Evolutionary conservation across 2,888 invertebrate species (phyloP).

Genomic region (Apotomis turbidana): DNA sequence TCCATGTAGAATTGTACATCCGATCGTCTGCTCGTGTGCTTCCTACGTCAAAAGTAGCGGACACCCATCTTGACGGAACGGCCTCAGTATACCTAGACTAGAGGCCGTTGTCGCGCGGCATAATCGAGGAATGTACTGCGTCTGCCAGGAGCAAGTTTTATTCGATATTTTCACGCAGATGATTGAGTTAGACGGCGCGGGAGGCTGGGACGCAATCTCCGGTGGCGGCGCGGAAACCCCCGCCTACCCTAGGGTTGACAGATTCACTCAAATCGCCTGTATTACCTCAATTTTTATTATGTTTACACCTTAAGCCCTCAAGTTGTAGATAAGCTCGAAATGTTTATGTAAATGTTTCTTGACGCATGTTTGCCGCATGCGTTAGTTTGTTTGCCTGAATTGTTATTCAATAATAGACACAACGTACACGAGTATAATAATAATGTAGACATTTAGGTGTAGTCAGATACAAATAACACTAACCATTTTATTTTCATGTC

Average conservation of each 20-base stretch:
- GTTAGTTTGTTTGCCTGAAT: background rate
- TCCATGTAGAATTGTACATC: too few species aligned
- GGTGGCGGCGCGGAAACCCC: slow-evolving; percentile 65
- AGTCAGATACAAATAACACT: too few species aligned
- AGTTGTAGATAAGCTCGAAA: background rate
- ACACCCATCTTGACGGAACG: too few species aligned
- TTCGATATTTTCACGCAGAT: slow-evolving; percentile 77
- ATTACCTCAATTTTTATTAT: slow-evolving; percentile 11
- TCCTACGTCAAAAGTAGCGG: too few species aligned
- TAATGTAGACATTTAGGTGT: background rate
- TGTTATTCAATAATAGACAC: background rate
- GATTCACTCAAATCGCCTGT: slow-evolving; percentile 16
- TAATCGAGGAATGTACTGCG: slow-evolving; percentile 38
- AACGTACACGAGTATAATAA: too few species aligned
- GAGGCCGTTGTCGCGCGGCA: too few species aligned
- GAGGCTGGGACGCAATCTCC: slow-evolving; percentile 80
- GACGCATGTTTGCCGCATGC: background rate
- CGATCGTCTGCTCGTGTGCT: too few species aligned
- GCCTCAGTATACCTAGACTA: too few species aligned
- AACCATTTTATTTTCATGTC: too few species aligned
- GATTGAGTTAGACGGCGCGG: slow-evolving; percentile 80
- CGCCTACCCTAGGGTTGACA: slow-evolving; percentile 40
- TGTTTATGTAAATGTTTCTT: background rate
- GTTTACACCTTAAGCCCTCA: slow-evolving; percentile 1
- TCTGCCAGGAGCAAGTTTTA: slow-evolving; percentile 67